Percentiles rank a stretch among this genome's conserved stretches.
These are phyloP conservation scores for Leuctra nigra DNA, from an alignment of 2,888 invertebrate genomes.

Conservation along the genomic window DNA sequence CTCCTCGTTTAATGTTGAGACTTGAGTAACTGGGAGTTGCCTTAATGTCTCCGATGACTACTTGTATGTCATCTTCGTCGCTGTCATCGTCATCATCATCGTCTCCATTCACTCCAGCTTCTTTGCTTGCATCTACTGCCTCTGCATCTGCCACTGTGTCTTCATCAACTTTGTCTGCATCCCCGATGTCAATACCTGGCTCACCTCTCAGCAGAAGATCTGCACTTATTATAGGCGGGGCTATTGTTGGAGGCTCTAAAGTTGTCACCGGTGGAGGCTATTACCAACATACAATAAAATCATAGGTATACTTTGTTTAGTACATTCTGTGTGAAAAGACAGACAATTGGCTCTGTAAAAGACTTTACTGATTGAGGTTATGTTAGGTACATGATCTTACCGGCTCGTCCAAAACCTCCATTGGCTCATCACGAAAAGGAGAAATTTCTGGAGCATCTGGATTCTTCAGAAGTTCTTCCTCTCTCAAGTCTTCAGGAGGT, in stretches of 20 bases:
- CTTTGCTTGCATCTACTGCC: slow-evolving; percentile 28
- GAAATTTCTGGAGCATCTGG: slow-evolving; percentile 6
- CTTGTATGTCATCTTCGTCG: slow-evolving; percentile 81
- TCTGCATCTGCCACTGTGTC: neutral
- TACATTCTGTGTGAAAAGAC: too few species aligned
- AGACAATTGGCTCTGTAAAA: neutral
- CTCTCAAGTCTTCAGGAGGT: slow-evolving; percentile 33
- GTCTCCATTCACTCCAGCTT: slow-evolving; percentile 44
- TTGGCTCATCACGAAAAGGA: slow-evolving; percentile 4
- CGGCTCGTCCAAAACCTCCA: neutral
- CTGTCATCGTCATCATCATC: slow-evolving; percentile 60
- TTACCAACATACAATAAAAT: neutral
- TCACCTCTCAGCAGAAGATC: too few species aligned
- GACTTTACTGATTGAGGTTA: neutral
- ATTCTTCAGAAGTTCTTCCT: slow-evolving; percentile 23
- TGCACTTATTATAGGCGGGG: too few species aligned
- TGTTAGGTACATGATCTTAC: too few species aligned
- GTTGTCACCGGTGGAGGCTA: neutral
- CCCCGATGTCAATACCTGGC: neutral
- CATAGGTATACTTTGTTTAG: neutral
- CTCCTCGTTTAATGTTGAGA: slow-evolving; percentile 60
- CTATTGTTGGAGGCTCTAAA: neutral
- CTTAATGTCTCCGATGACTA: slow-evolving; percentile 87
- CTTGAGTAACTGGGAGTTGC: slow-evolving; percentile 63
- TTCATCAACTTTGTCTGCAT: neutral